A percentile compares a stretch with the other conserved stretches of the same genome.
phyloP scores from a whole-genome alignment of 2,888 invertebrate genomes.

The Zaprionus obscuricornis region DNA sequence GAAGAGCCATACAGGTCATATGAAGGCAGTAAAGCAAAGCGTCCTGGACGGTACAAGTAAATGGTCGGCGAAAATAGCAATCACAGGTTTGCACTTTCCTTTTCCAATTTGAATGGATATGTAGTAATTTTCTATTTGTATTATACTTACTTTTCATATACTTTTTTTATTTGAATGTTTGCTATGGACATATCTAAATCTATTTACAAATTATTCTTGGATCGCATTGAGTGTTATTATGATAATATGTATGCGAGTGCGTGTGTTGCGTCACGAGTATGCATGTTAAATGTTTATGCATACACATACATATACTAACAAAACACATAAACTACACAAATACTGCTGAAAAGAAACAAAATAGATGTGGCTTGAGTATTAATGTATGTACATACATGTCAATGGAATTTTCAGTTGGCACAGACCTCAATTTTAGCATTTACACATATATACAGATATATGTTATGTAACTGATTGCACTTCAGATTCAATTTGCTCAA shows the following conservation, averaged over 20 bases:
- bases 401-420: too few species aligned
- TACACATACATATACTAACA: too few species aligned
- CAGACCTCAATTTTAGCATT: too few species aligned
- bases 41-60: conserved; percentile 99
- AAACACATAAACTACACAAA: too few species aligned
- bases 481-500: too few species aligned
- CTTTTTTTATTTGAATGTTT: conserved; percentile 28
- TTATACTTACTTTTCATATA: conserved; percentile 19
- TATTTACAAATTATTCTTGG: conserved; percentile 15
- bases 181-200: conserved; percentile 27
- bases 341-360: too few species aligned
- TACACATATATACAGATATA: too few species aligned
- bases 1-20: conserved; percentile 96
- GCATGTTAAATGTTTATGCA: conserved; percentile 13
- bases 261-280: too few species aligned
- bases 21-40: conserved; percentile 99
- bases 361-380: too few species aligned
- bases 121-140: conserved; percentile 17
- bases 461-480: too few species aligned
- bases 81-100: conserved; percentile 93
- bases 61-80: conserved; percentile 99
- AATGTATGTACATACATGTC: too few species aligned
- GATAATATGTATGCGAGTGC: conserved; percentile 37
- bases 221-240: conserved; percentile 10
- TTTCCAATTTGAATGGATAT: conserved; percentile 1